Evolutionary conservation across 2,888 invertebrate species (phyloP).

Genomic region (Drosophila meridionalis): DNA sequence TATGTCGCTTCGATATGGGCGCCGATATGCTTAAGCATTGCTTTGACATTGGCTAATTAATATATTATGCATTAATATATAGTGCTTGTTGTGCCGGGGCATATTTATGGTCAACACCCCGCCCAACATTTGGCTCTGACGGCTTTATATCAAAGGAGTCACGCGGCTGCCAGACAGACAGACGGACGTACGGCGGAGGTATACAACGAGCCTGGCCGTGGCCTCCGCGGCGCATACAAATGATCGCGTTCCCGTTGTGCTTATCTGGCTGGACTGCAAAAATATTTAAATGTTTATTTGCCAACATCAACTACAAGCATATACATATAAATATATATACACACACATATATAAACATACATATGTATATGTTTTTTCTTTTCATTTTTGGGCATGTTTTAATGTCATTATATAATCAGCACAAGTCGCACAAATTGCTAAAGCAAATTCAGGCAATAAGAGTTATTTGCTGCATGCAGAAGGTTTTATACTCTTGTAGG

Average conservation of each 20-base stretch:
- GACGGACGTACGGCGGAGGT: not conserved
- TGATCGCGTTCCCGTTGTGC: slow-evolving; percentile 41
- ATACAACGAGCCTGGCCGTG: slow-evolving; percentile 31
- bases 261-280: slow-evolving; percentile 37
- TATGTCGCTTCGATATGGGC: slow-evolving; percentile 2
- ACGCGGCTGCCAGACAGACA: slow-evolving; percentile 51
- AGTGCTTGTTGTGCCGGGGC: slow-evolving; percentile 31
- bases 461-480: not conserved
- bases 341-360: too few species aligned
- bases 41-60: slow-evolving; percentile 59
- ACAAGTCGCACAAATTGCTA: slow-evolving; percentile 69
- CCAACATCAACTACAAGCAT: not conserved
- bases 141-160: slow-evolving; percentile 76
- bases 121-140: slow-evolving; percentile 53
- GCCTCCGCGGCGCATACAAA: slow-evolving; percentile 60
- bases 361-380: not conserved
- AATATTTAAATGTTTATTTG: slow-evolving; percentile 68
- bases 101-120: slow-evolving; percentile 73
- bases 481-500: not conserved
- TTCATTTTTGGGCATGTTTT: slow-evolving; percentile 68
- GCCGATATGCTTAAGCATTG: slow-evolving; percentile 10
- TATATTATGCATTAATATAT: slow-evolving; percentile 49
- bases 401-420: slow-evolving; percentile 79
- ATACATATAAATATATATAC: not conserved
- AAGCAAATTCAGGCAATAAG: slow-evolving; percentile 32